Percentiles rank a stretch among this genome's conserved stretches.
phyloP scores from a whole-genome alignment of 1,140 invertebrate species.

The Acromyrmex heyeri region DNA sequence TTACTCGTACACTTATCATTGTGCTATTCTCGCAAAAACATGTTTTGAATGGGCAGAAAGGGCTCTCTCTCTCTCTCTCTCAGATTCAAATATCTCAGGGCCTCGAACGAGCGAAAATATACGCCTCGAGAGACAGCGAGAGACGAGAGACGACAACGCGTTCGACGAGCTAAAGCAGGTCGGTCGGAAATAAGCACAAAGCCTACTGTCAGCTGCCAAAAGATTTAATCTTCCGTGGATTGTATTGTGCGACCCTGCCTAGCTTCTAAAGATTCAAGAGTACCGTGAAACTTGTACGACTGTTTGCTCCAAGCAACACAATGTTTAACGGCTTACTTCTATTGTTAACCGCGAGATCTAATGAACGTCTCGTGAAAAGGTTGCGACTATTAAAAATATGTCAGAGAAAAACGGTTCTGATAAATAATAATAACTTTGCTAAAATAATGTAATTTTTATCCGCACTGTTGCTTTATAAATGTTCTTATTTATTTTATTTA shows the following conservation, averaged over 20 bases:
- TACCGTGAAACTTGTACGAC: constrained; percentile 18
- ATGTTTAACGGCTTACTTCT: constrained; percentile 32
- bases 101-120: constrained; percentile 78
- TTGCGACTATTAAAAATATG: not conserved
- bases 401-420: not conserved
- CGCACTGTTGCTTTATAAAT: not conserved
- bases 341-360: constrained; percentile 34
- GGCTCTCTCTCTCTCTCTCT: constrained; percentile 29
- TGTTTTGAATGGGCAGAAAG: constrained; percentile 74
- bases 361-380: not conserved
- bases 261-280: constrained; percentile 24
- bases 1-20: not conserved
- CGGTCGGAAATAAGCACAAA: constrained; percentile 82
- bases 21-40: constrained; percentile 19
- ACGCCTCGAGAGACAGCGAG: constrained; percentile 57
- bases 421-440: not conserved
- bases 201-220: constrained; percentile 78
- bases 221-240: constrained; percentile 77
- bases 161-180: constrained; percentile 79
- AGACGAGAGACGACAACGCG: constrained; percentile 66
- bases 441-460: not conserved
- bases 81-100: constrained; percentile 52
- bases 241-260: constrained; percentile 72
- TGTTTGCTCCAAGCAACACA: constrained; percentile 16
- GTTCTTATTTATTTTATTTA: not conserved